Percentiles rank a stretch among this genome's conserved stretches.
Evolutionary conservation across 2,888 invertebrate species (phyloP).

Genomic region (Tachina fera): DNA sequence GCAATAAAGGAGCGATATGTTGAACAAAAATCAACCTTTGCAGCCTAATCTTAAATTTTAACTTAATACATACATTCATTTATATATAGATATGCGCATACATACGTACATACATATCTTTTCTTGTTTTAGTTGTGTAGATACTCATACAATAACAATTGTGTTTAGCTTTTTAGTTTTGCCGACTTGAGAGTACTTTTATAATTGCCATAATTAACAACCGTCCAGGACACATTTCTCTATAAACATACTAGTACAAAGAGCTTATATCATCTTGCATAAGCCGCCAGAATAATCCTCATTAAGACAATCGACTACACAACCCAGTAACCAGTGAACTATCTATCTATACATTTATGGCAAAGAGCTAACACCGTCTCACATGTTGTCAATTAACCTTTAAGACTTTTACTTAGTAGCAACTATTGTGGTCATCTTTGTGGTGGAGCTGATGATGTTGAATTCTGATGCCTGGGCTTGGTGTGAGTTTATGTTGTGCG

Average conservation of each 20-base stretch:
- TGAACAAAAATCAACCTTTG: background rate
- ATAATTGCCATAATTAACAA: constrained; percentile 71
- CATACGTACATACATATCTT: too few relatives aligned
- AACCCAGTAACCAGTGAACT: constrained; percentile 42
- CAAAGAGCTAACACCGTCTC: constrained; percentile 34
- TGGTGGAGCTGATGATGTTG: constrained; percentile 34
- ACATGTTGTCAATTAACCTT: constrained; percentile 67
- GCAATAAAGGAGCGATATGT: too few relatives aligned
- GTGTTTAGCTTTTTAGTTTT: constrained; percentile 58
- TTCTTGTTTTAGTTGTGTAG: background rate
- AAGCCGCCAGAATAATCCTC: constrained; percentile 7
- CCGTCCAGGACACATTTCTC: constrained; percentile 61
- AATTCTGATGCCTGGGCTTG: background rate
- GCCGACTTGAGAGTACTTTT: constrained; percentile 65
- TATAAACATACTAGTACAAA: background rate
- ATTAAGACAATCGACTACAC: constrained; percentile 25
- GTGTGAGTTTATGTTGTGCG: constrained; percentile 45
- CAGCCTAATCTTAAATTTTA: background rate
- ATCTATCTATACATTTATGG: background rate
- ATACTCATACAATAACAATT: constrained; percentile 5
- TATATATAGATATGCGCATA: background rate
- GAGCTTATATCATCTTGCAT: constrained; percentile 5
- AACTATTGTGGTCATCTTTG: constrained; percentile 46
- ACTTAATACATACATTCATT: background rate
- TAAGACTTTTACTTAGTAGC: constrained; percentile 61